These are phyloP conservation scores for Anas bernieri DNA, from an alignment of 2,797 vertebrate species.

Conservation along the genomic window DNA sequence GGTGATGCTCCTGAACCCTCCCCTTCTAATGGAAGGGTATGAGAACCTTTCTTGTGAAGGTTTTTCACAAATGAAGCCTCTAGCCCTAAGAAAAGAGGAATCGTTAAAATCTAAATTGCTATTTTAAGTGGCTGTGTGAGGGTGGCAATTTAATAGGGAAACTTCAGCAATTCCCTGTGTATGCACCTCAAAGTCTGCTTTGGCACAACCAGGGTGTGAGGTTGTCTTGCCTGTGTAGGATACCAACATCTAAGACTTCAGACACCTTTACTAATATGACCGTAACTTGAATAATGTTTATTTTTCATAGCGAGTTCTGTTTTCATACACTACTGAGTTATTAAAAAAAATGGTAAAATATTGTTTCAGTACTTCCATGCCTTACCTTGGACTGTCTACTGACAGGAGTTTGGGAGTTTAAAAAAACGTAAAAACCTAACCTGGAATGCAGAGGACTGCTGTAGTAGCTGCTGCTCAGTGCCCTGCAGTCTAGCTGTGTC, in stretches of 20 bases:
- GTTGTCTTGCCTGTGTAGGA: not conserved
- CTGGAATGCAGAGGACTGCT: fast-evolving
- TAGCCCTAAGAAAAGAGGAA: fast-evolving
- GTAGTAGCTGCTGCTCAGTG: not conserved
- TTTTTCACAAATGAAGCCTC: not conserved
- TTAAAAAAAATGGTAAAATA: not conserved
- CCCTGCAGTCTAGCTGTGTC: fast-evolving
- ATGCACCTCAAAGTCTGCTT: fast-evolving
- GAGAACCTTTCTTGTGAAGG: not conserved
- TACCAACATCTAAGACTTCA: fast-evolving
- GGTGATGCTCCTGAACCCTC: fast-evolving
- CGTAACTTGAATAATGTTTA: not conserved
- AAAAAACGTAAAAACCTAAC: not conserved
- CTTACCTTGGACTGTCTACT: not conserved
- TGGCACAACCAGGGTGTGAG: not conserved
- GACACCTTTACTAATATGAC: not conserved
- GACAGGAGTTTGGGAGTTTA: not conserved
- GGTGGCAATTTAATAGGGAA: not conserved
- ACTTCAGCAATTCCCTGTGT: not conserved
- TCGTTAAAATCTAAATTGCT: fast-evolving
- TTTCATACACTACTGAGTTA: not conserved
- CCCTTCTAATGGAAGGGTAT: fast-evolving
- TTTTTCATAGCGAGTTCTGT: not conserved
- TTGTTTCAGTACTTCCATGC: not conserved
- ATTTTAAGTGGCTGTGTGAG: fast-evolving